Evolutionary conservation across 35 echinoderm and acorn worm species (phyloP), one percentile per base, ranked within the genome.

Genomic region (Patiria miniata): DNA sequence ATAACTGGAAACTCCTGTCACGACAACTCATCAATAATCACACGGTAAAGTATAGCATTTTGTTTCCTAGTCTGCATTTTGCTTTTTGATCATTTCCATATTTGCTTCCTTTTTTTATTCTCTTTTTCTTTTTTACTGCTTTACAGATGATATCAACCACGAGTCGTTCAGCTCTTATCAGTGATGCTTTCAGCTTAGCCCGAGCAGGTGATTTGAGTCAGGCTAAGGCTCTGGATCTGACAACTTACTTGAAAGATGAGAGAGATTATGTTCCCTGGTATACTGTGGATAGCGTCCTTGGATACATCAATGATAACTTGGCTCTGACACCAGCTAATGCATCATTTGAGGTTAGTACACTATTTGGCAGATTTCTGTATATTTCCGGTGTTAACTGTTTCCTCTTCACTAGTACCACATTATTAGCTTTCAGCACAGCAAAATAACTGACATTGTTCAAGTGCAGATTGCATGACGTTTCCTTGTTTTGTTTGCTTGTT

Each of bases 191-290:
- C 52, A 91, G 38, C n/a, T 56, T 97, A n/a, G 87, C 91, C 7
- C 83, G 51, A 26, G 79, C 91, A 12, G 95, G 91, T 39, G 81
- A 83, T 1, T 37, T 97, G 79, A 81, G 82, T 53, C 81, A 97
- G 23, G 78, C 73, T 42, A 88, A 65, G 5, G 78, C 87, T 17
- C 81, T 97, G 15, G 83, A 90, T 21, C 58, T 97, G 29, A 90
- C 88, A 2, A 61, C 55, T 12, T 97, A 97, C 40, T 59, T 97
- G 57, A 81, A 51, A n/a, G 68, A 90, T 53, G 95, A 97, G 80
- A 93, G 87, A 44, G 82, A 97, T 34, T 90, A 87, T 65, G 83
- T 97, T 7, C 91, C 95, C 21, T 97, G 95, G 95, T 57, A 21
- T 17, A 85, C 83, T 2, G 61, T 89, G 52, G 37, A 86, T 34